A percentile compares a stretch with the other conserved stretches of the same genome.
Evolutionary conservation across 2,797 vertebrate species (phyloP).

Genomic region (Oreochromis grahami): DNA sequence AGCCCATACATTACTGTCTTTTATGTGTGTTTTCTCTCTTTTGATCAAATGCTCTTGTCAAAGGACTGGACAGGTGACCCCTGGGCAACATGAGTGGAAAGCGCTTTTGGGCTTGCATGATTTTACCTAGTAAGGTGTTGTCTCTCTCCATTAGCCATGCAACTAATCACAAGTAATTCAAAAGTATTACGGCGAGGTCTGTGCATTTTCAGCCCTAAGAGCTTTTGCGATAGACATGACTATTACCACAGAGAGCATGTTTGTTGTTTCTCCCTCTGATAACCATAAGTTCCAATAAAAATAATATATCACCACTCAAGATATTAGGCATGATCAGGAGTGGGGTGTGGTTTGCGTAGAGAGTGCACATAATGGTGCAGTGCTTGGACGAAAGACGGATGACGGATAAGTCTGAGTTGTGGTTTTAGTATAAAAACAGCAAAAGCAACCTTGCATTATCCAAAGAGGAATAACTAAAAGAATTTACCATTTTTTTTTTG

Average conservation of each 20-base stretch:
- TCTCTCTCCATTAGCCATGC: slow-evolving; percentile 54
- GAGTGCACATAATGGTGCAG: slow-evolving; percentile 36
- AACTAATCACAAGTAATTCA: slow-evolving; percentile 62
- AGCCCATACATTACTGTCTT: slow-evolving; percentile 33
- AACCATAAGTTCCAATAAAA: slow-evolving; percentile 45
- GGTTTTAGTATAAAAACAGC: background rate
- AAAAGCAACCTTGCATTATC: background rate
- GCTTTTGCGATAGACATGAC: slow-evolving; percentile 35
- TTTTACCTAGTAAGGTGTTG: slow-evolving; percentile 60
- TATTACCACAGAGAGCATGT: slow-evolving; percentile 28
- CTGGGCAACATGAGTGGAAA: slow-evolving; percentile 20
- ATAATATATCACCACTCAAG: slow-evolving; percentile 51
- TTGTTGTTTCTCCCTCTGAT: slow-evolving; percentile 43
- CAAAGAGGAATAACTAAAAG: background rate
- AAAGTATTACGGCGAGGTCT: slow-evolving; percentile 40
- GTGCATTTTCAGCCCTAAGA: slow-evolving; percentile 37
- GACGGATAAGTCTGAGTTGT: background rate
- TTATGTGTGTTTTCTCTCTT: slow-evolving; percentile 42
- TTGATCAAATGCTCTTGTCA: slow-evolving; percentile 67
- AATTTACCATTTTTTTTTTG: background rate
- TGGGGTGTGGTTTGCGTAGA: background rate
- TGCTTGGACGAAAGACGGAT: slow-evolving; percentile 15
- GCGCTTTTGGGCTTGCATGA: slow-evolving; percentile 40
- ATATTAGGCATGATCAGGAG: slow-evolving; percentile 37
- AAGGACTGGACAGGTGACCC: slow-evolving; percentile 59